A percentile compares a stretch with the other conserved stretches of the same genome.
Conservation (phyloP, 2,888 invertebrate genomes). For the Melinopterus prodromus region DNA sequence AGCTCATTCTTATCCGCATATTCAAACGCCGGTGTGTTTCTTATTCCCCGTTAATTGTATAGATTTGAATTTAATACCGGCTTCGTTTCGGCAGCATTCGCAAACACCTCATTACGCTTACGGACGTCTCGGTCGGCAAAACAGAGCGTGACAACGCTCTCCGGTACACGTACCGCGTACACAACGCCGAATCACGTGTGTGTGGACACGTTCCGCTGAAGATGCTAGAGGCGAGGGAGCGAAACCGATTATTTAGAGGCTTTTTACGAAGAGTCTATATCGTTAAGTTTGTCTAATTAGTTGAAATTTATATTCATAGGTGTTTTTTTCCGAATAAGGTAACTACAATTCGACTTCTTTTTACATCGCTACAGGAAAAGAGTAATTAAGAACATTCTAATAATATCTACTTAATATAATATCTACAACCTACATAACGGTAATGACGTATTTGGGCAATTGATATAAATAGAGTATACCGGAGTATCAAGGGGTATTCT, state of each 20-base stretch:
- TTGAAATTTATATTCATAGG: too few relatives aligned
- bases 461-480: too few relatives aligned
- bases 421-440: too few relatives aligned
- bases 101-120: neutral
- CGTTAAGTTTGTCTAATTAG: too few relatives aligned
- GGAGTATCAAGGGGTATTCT: too few relatives aligned
- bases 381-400: too few relatives aligned
- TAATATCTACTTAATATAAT: too few relatives aligned
- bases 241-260: neutral
- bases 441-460: too few relatives aligned
- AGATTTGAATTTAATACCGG: neutral
- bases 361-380: too few relatives aligned
- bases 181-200: neutral
- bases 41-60: neutral
- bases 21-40: neutral
- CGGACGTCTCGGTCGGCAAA: neutral
- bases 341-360: too few relatives aligned
- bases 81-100: neutral
- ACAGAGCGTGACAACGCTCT: slow-evolving; percentile 7
- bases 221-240: neutral
- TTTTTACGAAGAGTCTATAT: too few relatives aligned
- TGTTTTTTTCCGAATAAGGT: too few relatives aligned
- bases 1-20: neutral
- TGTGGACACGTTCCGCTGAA: neutral
- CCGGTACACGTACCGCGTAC: neutral